These are phyloP conservation scores for Lepidochrysops patricia DNA, from an alignment of 2,888 invertebrate species.

Conservation along the genomic window DNA sequence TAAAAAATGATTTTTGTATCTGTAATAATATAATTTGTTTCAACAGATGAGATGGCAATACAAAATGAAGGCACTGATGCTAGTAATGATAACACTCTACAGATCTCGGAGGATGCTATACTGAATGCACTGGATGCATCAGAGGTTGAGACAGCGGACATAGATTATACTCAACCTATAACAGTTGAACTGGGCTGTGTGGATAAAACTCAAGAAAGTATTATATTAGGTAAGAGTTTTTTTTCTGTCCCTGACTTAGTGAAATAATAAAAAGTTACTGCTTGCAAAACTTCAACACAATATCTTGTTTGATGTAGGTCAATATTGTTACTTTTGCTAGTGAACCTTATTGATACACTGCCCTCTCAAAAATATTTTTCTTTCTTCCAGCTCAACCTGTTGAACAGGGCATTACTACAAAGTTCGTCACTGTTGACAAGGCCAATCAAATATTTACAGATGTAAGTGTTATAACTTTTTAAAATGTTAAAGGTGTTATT, in stretches of 20 bases:
- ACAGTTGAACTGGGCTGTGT: constrained; percentile 59
- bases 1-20: no score
- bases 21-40: constrained; percentile 16
- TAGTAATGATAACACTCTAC: constrained; percentile 43
- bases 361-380: no score
- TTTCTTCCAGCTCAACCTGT: constrained; percentile 52
- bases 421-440: constrained; percentile 55
- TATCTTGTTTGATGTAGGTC: no score
- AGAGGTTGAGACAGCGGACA: constrained; percentile 47
- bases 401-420: constrained; percentile 49
- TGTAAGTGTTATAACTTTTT: constrained; percentile 36
- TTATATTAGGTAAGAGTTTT: constrained; percentile 44
- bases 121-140: constrained; percentile 53
- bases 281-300: no score
- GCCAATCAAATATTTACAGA: constrained; percentile 60
- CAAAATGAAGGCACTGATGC: constrained; percentile 40
- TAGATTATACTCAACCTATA: constrained; percentile 54
- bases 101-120: constrained; percentile 60
- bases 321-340: no score
- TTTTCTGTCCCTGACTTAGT: no score
- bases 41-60: constrained; percentile 38
- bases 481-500: no score
- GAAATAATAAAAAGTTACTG: no score
- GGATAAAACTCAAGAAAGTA: constrained; percentile 56
- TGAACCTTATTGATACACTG: no score